These are phyloP conservation scores for Actinostola sp. DNA, from an alignment of 92 coral and sea anemone genomes.

Conservation along the genomic window DNA sequence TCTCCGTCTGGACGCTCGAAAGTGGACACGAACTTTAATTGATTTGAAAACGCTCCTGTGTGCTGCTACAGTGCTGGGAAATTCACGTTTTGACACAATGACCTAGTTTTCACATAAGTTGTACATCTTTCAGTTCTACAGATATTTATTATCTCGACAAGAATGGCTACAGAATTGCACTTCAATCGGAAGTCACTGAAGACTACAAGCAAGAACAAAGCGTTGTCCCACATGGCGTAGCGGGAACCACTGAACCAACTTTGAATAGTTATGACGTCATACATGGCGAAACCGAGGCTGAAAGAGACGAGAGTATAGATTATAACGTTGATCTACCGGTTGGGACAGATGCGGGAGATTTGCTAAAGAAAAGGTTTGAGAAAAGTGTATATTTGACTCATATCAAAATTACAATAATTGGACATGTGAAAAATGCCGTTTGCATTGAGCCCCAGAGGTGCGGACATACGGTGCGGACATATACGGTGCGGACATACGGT, in stretches of 20 bases:
- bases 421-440: neutral
- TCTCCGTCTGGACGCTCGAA: no score
- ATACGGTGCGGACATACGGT: no score
- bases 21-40: no score
- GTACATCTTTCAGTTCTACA: constrained; percentile 45
- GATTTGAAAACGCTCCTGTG: no score
- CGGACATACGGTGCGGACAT: no score
- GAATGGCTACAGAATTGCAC: constrained; percentile 65
- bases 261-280: constrained; percentile 63
- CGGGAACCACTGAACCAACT: constrained; percentile 32
- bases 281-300: constrained; percentile 72
- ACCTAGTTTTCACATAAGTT: no score
- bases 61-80: no score
- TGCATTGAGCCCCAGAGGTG: no score
- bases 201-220: constrained; percentile 41
- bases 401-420: no score
- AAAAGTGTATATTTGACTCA: no score
- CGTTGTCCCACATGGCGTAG: neutral
- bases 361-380: constrained; percentile 20
- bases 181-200: constrained; percentile 56
- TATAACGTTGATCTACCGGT: constrained; percentile 70
- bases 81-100: no score
- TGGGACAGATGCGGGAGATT: constrained; percentile 11
- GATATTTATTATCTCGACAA: constrained; percentile 65
- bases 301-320: constrained; percentile 93